Evolutionary conservation across 2,797 vertebrate species (phyloP).

Genomic region (Macrochelys suwanniensis): DNA sequence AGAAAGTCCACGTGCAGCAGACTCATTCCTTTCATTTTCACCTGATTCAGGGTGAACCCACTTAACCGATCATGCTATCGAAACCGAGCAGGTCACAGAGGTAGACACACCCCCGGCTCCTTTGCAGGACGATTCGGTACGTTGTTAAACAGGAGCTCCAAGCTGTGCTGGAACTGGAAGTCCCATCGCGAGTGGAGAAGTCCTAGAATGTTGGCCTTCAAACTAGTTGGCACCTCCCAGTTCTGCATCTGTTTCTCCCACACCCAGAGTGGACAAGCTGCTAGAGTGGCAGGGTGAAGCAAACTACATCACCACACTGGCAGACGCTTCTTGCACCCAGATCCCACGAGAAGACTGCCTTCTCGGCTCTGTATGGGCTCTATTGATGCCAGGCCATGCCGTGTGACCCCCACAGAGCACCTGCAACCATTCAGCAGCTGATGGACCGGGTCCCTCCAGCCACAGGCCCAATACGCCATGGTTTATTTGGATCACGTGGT

Average conservation of each 20-base stretch:
- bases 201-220: background rate
- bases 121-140: background rate
- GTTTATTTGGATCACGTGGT: background rate
- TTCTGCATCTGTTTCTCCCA: background rate
- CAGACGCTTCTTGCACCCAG: background rate
- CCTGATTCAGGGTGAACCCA: background rate
- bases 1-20: too few species aligned
- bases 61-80: background rate
- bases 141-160: background rate
- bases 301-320: background rate
- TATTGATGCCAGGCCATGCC: background rate
- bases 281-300: background rate
- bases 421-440: background rate
- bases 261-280: background rate
- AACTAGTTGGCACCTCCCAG: background rate
- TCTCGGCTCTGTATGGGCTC: background rate
- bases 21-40: too few species aligned
- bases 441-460: background rate
- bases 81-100: too few species aligned
- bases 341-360: background rate
- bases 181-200: background rate
- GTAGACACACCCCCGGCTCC: background rate
- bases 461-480: background rate
- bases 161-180: background rate
- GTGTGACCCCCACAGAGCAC: background rate